phyloP scores from a whole-genome alignment of 2,797 vertebrate species.

The Lepilemur septentrionalis region DNA sequence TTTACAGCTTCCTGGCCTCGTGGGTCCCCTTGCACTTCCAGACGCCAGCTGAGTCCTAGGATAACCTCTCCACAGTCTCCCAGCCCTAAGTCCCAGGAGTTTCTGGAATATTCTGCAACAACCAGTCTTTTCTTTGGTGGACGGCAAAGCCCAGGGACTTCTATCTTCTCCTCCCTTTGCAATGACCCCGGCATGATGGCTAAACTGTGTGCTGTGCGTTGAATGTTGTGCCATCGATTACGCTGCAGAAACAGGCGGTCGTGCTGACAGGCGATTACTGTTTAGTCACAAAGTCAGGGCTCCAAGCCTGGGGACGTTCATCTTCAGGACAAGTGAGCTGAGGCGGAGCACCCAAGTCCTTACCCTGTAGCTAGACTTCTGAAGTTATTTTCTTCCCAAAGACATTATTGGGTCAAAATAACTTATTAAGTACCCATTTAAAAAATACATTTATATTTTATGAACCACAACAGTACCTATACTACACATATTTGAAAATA shows the following conservation, averaged over 20 bases:
- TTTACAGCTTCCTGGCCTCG: background rate
- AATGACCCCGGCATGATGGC: background rate
- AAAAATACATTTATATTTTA: conserved; percentile 37
- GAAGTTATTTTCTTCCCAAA: background rate
- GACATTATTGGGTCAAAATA: background rate
- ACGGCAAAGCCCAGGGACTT: background rate
- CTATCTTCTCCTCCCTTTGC: background rate
- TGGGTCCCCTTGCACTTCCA: background rate
- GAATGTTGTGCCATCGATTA: background rate
- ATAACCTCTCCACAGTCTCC: background rate
- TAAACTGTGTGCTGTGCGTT: background rate
- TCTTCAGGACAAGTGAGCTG: conserved; percentile 33
- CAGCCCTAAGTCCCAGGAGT: background rate
- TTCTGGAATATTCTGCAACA: background rate
- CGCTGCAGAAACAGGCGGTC: background rate
- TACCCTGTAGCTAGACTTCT: background rate
- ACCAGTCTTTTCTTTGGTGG: background rate
- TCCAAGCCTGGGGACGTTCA: background rate
- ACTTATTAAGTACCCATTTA: background rate
- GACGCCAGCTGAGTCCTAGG: background rate
- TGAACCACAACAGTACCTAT: background rate
- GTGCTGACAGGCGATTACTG: background rate
- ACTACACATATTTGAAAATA: conserved; percentile 22
- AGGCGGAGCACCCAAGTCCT: background rate
- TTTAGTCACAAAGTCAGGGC: background rate